phyloP scores from a whole-genome alignment of 2,797 vertebrate species.

The Aplochiton taeniatus region DNA sequence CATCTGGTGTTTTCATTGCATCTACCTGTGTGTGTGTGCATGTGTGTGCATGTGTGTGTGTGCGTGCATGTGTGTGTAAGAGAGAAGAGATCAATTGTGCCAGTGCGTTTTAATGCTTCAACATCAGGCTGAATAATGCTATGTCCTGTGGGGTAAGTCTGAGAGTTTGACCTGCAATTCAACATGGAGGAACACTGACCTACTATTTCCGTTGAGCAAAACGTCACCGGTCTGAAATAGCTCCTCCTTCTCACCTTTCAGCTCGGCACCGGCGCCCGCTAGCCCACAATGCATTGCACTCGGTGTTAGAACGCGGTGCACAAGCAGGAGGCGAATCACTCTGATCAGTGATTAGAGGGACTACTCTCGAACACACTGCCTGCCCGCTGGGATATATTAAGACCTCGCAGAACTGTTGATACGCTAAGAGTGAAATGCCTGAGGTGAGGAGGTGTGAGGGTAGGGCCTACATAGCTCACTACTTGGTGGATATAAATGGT shows the following conservation, averaged over 20 bases:
- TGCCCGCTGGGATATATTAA: conserved; percentile 37
- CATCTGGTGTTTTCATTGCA: conserved; percentile 14
- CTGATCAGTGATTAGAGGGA: background rate
- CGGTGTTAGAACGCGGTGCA: conserved; percentile 35
- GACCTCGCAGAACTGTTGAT: conserved; percentile 20
- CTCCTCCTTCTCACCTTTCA: conserved; percentile 36
- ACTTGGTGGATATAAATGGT: too few species aligned
- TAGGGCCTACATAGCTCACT: too few species aligned
- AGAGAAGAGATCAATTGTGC: background rate
- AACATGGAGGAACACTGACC: conserved; percentile 9
- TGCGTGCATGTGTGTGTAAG: background rate
- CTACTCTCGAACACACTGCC: conserved; percentile 32
- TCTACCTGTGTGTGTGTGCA: background rate
- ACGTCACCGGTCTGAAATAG: conserved; percentile 26
- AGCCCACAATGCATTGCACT: conserved; percentile 30
- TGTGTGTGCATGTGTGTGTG: background rate
- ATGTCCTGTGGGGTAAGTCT: background rate
- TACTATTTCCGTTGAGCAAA: conserved; percentile 9
- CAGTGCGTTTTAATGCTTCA: background rate
- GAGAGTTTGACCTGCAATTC: background rate
- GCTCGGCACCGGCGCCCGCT: conserved; percentile 24
- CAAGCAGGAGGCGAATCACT: background rate
- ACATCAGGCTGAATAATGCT: background rate
- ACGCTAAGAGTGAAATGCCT: background rate
- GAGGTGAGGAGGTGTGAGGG: background rate